Percentiles rank a stretch among this genome's conserved stretches.
These are phyloP conservation scores for Myrmecophaga tridactyla DNA, from an alignment of 2,113 vertebrate species.

Conservation along the genomic window DNA sequence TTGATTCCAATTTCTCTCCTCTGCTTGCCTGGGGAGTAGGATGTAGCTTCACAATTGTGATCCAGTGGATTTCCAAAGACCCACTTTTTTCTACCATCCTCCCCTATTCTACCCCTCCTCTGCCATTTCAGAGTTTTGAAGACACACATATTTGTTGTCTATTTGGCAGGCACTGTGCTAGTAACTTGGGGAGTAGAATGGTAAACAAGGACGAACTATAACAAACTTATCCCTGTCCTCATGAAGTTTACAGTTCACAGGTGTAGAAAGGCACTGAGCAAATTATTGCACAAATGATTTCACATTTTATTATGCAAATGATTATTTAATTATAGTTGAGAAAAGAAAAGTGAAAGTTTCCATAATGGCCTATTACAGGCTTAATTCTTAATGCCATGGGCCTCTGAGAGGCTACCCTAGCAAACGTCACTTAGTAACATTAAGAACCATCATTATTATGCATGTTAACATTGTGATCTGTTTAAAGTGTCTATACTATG, in stretches of 20 bases:
- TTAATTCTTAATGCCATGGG: neutral
- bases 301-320: neutral
- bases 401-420: neutral
- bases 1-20: neutral
- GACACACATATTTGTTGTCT: neutral
- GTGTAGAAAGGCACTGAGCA: neutral
- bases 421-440: neutral
- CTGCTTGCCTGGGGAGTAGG: neutral
- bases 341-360: neutral
- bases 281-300: neutral
- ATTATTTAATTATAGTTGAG: neutral
- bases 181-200: neutral
- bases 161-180: neutral
- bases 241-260: neutral
- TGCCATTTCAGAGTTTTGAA: neutral
- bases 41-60: neutral
- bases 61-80: neutral
- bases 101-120: neutral
- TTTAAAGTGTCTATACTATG: neutral
- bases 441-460: neutral
- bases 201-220: neutral
- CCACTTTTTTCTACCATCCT: neutral
- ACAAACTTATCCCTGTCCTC: neutral
- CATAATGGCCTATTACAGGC: neutral
- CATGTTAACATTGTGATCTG: neutral